Evolutionary conservation across 2,797 vertebrate genomes (phyloP).

Genomic region (Anableps anableps): DNA sequence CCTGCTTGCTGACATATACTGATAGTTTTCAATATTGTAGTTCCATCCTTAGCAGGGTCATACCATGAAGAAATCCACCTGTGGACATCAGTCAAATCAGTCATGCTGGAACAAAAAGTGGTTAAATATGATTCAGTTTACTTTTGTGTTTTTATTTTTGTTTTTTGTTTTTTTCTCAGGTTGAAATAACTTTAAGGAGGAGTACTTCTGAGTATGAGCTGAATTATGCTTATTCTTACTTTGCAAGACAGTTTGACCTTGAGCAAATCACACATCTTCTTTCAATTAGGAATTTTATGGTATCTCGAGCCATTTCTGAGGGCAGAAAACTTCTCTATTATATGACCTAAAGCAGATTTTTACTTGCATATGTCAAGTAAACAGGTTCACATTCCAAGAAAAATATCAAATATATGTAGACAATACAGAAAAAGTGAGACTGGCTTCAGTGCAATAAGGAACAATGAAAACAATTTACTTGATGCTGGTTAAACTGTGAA

Average conservation of each 20-base stretch:
- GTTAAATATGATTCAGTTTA: background rate
- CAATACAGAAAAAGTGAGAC: background rate
- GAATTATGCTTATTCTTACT: background rate
- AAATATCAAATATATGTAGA: background rate
- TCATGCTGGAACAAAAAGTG: conserved; percentile 18
- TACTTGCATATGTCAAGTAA: background rate
- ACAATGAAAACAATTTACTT: background rate
- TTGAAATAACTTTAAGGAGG: background rate
- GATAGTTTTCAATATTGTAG: background rate
- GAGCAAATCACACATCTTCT: background rate
- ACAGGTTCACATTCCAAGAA: background rate
- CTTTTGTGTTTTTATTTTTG: too few relatives aligned
- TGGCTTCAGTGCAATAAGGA: background rate
- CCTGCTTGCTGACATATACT: background rate
- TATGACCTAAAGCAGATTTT: too few relatives aligned
- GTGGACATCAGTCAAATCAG: conserved; percentile 6
- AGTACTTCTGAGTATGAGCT: background rate
- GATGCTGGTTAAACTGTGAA: background rate
- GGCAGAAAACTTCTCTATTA: too few relatives aligned
- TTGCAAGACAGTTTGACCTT: background rate
- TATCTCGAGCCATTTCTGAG: too few relatives aligned
- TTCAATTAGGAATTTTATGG: background rate
- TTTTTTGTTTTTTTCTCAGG: background rate
- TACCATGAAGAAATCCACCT: background rate
- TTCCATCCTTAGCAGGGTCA: too few relatives aligned